Conservation (phyloP, 2,888 invertebrate species). For the Thereva nobilitata region DNA sequence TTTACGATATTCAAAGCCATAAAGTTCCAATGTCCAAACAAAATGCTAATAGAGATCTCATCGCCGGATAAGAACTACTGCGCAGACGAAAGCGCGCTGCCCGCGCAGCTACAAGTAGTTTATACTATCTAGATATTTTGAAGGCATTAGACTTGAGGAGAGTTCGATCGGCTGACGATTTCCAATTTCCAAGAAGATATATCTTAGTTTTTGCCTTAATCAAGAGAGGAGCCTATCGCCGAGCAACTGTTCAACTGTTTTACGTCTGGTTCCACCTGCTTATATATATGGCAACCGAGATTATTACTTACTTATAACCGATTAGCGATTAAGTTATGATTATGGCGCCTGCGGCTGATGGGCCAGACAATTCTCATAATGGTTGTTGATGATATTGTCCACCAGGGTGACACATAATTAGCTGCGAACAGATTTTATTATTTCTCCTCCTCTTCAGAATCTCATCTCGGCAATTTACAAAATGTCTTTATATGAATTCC, state of each 20-base stretch:
- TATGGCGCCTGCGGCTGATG: conserved; percentile 17
- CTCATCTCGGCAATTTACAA: conserved; percentile 6
- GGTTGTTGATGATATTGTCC: conserved; percentile 16
- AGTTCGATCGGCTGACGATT: conserved; percentile 1
- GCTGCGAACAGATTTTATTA: conserved; percentile 20
- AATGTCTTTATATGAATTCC: conserved; percentile 6
- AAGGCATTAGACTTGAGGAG: no score
- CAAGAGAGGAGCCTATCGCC: no score
- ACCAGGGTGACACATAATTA: conserved; percentile 26
- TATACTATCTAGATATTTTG: neutral
- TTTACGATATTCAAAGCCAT: conserved; percentile 20
- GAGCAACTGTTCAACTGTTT: neutral
- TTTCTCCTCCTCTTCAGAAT: neutral
- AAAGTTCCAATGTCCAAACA: conserved; percentile 9
- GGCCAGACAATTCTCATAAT: conserved; percentile 12
- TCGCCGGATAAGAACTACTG: neutral
- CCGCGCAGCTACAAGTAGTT: neutral
- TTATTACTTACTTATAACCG: conserved; percentile 33
- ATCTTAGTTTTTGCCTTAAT: no score
- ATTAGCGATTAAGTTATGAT: conserved; percentile 33
- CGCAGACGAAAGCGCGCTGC: neutral
- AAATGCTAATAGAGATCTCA: neutral
- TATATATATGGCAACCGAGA: conserved; percentile 12
- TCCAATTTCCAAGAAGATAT: no score
- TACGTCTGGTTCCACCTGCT: neutral